Base-by-base conservation (phyloP, 2,888 invertebrate species). In the Watsonalla binaria region DNA sequence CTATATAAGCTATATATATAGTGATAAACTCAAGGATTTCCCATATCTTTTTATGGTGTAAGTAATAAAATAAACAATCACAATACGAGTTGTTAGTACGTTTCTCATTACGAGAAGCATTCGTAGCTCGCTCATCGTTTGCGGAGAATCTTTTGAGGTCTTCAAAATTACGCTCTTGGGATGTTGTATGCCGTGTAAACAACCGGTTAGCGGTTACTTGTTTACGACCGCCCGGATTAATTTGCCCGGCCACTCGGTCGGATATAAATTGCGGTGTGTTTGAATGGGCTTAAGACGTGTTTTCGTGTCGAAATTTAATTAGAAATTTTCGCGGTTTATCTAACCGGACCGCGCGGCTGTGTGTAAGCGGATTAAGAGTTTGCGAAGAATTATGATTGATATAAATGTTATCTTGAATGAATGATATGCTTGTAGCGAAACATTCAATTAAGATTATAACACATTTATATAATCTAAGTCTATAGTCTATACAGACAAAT, bases 211-310 rank as follows among this genome's bases (percentile, higher is more conserved):
- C 39, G 39, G 63, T 65, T 54, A 65, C 59, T 65, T 71, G 69
- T 68, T 76, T 72, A 70, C 68, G 65, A 63, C 66, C 59, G 54
- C 58, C 60, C 66, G 66, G 76, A 78, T 78, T 77, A 77, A 78
- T 78, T 69, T 73, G 66, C 62, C 63, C 65, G 70, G 63, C 63
- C 74, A 66, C 59, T 73, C 71, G 66, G 57, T 69, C 58, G 66
- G 55, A 65, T 60, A 76, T 72, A 72, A 76, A 76, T 71, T 74
- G 72, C 62, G 76, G 75, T 60, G 65, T 61, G 59, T 63, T 67
- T 58, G 63, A 66, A 63, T 65, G 65, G 65, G 69, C 71, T 70
- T 65, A 58, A 66, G 59, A 65, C 62, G 59, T 58, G 57, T 54
- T 49, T 57, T 53, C 42, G 53, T 58, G 59, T 56, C 59, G 63